phyloP scores from a whole-genome alignment of 2,888 invertebrate genomes.

The Andrena bucephala region DNA sequence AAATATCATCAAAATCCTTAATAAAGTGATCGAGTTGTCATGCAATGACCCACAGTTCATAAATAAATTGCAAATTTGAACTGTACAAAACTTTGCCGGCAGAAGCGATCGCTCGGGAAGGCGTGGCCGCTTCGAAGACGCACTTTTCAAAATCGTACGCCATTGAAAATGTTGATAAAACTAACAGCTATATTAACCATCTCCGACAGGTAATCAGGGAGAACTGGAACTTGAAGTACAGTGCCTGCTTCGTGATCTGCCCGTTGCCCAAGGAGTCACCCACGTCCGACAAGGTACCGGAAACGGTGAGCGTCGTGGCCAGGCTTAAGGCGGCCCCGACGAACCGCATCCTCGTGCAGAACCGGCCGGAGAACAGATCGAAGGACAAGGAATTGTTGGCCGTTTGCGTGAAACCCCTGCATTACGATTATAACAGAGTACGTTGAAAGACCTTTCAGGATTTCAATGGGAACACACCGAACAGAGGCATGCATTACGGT shows the following conservation, averaged over 20 bases:
- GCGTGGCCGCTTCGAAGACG: too few species aligned
- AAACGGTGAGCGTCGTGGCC: slow-evolving; percentile 90
- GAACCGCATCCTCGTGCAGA: slow-evolving; percentile 89
- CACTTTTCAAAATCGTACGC: too few species aligned
- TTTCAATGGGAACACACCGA: neutral
- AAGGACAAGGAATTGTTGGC: slow-evolving; percentile 88
- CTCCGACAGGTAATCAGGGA: slow-evolving; percentile 91
- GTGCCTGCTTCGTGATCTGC: slow-evolving; percentile 95
- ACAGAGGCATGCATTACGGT: neutral
- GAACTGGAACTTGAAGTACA: slow-evolving; percentile 97
- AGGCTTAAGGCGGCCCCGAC: slow-evolving; percentile 87
- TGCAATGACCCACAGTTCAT: too few species aligned
- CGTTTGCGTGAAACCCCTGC: slow-evolving; percentile 96
- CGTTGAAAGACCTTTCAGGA: slow-evolving; percentile 61
- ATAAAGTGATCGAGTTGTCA: too few species aligned
- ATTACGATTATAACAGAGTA: slow-evolving; percentile 93
- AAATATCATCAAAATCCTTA: too few species aligned
- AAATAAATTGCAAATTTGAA: too few species aligned
- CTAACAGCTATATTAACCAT: neutral
- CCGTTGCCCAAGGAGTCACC: slow-evolving; percentile 88
- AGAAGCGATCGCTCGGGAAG: neutral
- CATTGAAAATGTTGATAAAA: neutral
- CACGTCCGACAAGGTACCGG: slow-evolving; percentile 87
- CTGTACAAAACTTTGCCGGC: too few species aligned
- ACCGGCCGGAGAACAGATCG: slow-evolving; percentile 85